Evolutionary conservation across 2,113 vertebrate species (phyloP).

Genomic region (Hoplias malabaricus): DNA sequence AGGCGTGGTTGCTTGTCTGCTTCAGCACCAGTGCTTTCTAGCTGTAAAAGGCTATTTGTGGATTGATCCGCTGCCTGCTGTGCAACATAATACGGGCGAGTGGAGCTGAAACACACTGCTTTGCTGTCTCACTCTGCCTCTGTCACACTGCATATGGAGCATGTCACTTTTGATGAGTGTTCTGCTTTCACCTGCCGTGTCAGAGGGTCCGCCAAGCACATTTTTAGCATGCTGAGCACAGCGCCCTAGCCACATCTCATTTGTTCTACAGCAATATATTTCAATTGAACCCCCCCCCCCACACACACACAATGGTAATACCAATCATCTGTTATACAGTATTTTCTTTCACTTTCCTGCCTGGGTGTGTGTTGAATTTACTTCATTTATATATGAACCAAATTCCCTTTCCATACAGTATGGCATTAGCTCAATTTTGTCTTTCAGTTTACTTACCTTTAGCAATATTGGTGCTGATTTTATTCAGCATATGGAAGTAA

Average conservation of each 20-base stretch:
- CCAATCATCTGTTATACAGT: background rate
- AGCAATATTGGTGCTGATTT: background rate
- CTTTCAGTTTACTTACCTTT: background rate
- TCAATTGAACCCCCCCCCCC: background rate
- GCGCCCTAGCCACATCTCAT: constrained; percentile 2
- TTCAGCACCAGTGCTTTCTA: constrained; percentile 44
- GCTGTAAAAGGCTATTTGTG: constrained; percentile 46
- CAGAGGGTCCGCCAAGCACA: background rate
- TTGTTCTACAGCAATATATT: constrained; percentile 24
- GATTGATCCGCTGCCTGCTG: constrained; percentile 48
- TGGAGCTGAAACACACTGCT: constrained; percentile 19
- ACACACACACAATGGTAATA: too few relatives aligned
- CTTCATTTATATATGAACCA: background rate
- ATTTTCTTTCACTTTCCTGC: background rate
- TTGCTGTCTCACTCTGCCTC: constrained; percentile 36
- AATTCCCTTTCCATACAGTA: too few relatives aligned
- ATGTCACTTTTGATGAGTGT: constrained; percentile 40
- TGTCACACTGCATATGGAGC: constrained; percentile 39
- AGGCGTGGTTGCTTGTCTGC: constrained; percentile 36
- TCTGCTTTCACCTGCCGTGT: constrained; percentile 27
- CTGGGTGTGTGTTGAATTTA: background rate
- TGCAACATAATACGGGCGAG: constrained; percentile 44
- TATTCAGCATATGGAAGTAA: background rate
- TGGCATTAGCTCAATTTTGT: too few relatives aligned
- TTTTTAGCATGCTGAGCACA: constrained; percentile 14